Percentiles rank a stretch among this genome's conserved stretches.
Evolutionary conservation across 2,888 invertebrate genomes (phyloP).

Genomic region (Palloptera scutellata): DNA sequence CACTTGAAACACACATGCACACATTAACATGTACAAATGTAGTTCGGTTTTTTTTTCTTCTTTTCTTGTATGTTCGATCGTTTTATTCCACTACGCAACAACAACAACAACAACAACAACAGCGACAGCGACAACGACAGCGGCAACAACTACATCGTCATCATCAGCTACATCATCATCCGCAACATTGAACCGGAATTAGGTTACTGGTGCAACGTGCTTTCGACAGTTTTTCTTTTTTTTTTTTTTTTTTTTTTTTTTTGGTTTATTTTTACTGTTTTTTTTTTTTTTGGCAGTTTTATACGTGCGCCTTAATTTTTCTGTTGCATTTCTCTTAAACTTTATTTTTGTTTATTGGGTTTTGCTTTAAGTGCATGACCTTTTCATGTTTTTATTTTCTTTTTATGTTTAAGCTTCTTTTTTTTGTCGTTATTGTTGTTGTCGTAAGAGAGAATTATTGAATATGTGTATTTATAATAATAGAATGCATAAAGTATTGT

Average conservation of each 20-base stretch:
- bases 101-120: neutral
- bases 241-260: slow-evolving; percentile 10
- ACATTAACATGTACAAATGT: too few relatives aligned
- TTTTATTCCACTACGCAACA: too few relatives aligned
- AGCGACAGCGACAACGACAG: neutral
- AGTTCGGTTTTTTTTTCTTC: too few relatives aligned
- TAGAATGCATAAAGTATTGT: too few relatives aligned
- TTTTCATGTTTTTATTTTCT: neutral
- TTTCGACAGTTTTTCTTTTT: slow-evolving; percentile 16
- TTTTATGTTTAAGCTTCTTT: too few relatives aligned
- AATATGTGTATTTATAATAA: too few relatives aligned
- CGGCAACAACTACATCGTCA: neutral
- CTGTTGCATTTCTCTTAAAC: neutral
- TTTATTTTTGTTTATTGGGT: neutral
- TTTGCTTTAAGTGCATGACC: slow-evolving; percentile 17
- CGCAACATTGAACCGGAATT: slow-evolving; percentile 29
- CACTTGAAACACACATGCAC: too few relatives aligned
- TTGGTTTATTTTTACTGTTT: too few relatives aligned
- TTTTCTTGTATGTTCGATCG: too few relatives aligned
- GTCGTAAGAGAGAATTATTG: too few relatives aligned
- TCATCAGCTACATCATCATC: neutral
- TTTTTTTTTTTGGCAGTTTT: neutral
- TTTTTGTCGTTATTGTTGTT: too few relatives aligned
- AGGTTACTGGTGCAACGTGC: slow-evolving; percentile 29
- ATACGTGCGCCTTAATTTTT: neutral